Evolutionary conservation across 2,113 vertebrate genomes (phyloP), one percentile per base, ranked within the genome.

Genomic region (Salvelinus fontinalis): DNA sequence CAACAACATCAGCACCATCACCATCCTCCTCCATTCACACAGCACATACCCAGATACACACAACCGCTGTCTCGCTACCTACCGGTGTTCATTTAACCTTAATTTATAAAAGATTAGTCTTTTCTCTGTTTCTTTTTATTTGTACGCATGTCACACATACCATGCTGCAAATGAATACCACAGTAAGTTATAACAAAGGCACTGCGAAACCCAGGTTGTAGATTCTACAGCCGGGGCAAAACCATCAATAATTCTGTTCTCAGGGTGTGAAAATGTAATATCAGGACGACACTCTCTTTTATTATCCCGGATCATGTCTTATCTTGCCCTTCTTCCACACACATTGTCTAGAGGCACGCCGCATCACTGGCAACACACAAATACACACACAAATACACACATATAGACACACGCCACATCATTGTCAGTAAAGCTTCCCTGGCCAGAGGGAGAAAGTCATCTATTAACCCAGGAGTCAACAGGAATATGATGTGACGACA

Each of bases 211-310:
- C 44, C 70, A 75, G 64, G 54, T 51, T 76, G 71, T 77, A 51
- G 49, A 51, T 51, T 51, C 3, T 51, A 4, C 49, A 51, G 49
- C 49, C 4, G 3, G 49, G 14, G 49, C 49, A 51, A 16, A 51
- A 59, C 67, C 75, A 75, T 81, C 86, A 86, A 82, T 87, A 79
- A 83, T 90, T 39, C 39, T 51, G 49, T 51, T 85, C 78, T 73
- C 57, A 81, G 29, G 59, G 79, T 85, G 85, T 80, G 85, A 79
- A 85, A 86, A 88, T 74, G 59, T 87, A 89, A 91, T 90, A 88
- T 89, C 78, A 81, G 70, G 1, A 51, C 49, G 4, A 16, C 39
- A 73, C 74, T 75, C 73, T 82, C 6, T 79, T 79, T 82, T 87
- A 85, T 86, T 88, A 39, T 39, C 39, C 39, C 8, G 39, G 67